Evolutionary conservation across 2,797 vertebrate species (phyloP).

Genomic region (Epinephelus awoara): DNA sequence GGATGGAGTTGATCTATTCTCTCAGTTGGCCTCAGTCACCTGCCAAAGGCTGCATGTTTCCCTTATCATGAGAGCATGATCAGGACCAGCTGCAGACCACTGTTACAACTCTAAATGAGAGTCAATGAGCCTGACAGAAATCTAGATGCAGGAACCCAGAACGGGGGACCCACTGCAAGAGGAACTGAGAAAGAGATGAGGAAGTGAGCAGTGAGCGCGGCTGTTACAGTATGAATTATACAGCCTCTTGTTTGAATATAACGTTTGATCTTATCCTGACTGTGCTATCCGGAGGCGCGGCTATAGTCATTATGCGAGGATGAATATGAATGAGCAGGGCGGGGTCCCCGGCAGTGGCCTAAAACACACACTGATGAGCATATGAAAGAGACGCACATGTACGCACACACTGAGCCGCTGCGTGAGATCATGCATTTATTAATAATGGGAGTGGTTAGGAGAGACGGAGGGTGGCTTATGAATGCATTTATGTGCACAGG

Average conservation of each 20-base stretch:
- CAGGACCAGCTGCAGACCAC: slow-evolving; percentile 42
- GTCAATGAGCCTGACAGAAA: slow-evolving; percentile 36
- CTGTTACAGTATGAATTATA: slow-evolving; percentile 74
- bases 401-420: slow-evolving; percentile 55
- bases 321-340: slow-evolving; percentile 83
- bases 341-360: slow-evolving; percentile 63
- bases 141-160: slow-evolving; percentile 31
- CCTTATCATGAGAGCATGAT: slow-evolving; percentile 50
- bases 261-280: slow-evolving; percentile 80
- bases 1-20: slow-evolving; percentile 30
- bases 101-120: slow-evolving; percentile 24
- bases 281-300: slow-evolving; percentile 72
- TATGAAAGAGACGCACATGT: slow-evolving; percentile 72
- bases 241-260: slow-evolving; percentile 73
- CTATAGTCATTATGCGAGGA: slow-evolving; percentile 73
- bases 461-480: slow-evolving; percentile 70
- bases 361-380: slow-evolving; percentile 77
- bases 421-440: slow-evolving; percentile 84
- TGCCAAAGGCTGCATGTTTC: slow-evolving; percentile 42
- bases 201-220: slow-evolving; percentile 49
- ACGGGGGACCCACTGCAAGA: slow-evolving; percentile 21
- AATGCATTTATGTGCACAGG: slow-evolving; percentile 80
- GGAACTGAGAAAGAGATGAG: slow-evolving; percentile 53
- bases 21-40: slow-evolving; percentile 39
- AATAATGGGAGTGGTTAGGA: slow-evolving; percentile 81